Evolutionary conservation across 2,113 vertebrate genomes (phyloP).

Genomic region (Nothobranchius kuhntae): DNA sequence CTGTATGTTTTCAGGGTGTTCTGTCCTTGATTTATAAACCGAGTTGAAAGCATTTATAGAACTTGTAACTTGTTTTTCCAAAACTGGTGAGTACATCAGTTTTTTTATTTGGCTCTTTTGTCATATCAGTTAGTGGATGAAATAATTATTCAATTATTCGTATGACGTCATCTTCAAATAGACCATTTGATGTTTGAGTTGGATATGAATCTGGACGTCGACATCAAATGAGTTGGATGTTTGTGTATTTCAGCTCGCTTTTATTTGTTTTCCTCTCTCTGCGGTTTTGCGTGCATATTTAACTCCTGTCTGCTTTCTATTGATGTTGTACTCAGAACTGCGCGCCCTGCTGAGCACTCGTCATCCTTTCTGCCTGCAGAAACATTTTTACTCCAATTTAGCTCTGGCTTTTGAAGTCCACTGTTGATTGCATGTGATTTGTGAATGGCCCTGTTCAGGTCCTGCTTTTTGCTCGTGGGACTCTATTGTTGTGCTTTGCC

Average conservation of each 20-base stretch:
- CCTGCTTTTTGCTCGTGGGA: background rate
- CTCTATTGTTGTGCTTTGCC: conserved; percentile 2
- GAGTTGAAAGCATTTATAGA: no score
- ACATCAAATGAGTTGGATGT: conserved; percentile 11
- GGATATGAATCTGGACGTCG: background rate
- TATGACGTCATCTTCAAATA: background rate
- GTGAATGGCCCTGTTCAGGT: background rate
- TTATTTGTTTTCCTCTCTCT: background rate
- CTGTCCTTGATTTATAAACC: no score
- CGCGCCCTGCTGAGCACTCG: background rate
- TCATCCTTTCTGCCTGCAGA: background rate
- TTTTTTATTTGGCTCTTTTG: no score
- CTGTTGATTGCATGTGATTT: background rate
- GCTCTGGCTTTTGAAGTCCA: background rate
- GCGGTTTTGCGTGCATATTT: background rate
- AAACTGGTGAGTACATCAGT: no score
- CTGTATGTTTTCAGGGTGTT: no score
- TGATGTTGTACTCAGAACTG: background rate
- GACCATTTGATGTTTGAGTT: background rate
- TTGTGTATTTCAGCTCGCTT: background rate
- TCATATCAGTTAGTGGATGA: no score
- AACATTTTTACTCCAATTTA: background rate
- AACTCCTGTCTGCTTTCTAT: conserved; percentile 9
- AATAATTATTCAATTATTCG: background rate
- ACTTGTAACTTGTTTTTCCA: no score